Percentiles rank a stretch among this genome's conserved stretches.
Evolutionary conservation across 2,888 invertebrate genomes (phyloP).

Genomic region (Apoderus coryli): DNA sequence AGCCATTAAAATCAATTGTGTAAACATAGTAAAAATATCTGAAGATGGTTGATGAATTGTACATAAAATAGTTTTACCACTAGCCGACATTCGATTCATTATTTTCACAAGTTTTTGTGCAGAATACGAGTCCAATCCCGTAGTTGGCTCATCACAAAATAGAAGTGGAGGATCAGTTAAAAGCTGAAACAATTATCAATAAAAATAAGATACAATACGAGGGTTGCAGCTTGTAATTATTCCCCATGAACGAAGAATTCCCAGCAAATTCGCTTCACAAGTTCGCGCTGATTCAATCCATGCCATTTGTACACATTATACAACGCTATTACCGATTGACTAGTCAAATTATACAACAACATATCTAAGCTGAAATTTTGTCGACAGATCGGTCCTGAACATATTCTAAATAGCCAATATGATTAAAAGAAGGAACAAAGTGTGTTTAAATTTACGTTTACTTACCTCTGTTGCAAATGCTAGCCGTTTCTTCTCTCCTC

Average conservation of each 20-base stretch:
- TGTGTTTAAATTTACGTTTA: too few relatives aligned
- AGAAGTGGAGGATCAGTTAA: slow-evolving; percentile 82
- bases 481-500: slow-evolving; percentile 84
- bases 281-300: too few relatives aligned
- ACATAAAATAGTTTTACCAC: slow-evolving; percentile 76
- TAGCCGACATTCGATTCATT: slow-evolving; percentile 51
- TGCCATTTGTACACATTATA: too few relatives aligned
- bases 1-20: slow-evolving; percentile 62
- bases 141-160: slow-evolving; percentile 94
- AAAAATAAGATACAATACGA: slow-evolving; percentile 8
- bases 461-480: slow-evolving; percentile 83
- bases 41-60: slow-evolving; percentile 93
- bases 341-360: too few relatives aligned
- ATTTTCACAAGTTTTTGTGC: slow-evolving; percentile 70
- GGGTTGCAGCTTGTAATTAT: too few relatives aligned
- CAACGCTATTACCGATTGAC: too few relatives aligned
- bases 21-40: slow-evolving; percentile 71
- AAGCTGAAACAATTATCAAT: slow-evolving; percentile 37
- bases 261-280: too few relatives aligned
- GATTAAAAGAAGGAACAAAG: too few relatives aligned
- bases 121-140: slow-evolving; percentile 83
- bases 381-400: too few relatives aligned
- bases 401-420: too few relatives aligned
- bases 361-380: too few relatives aligned
- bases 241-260: too few relatives aligned